Evolutionary conservation across 2,888 invertebrate genomes (phyloP), one percentile per base, ranked within the genome.

Genomic region (Ditula angustiorana): DNA sequence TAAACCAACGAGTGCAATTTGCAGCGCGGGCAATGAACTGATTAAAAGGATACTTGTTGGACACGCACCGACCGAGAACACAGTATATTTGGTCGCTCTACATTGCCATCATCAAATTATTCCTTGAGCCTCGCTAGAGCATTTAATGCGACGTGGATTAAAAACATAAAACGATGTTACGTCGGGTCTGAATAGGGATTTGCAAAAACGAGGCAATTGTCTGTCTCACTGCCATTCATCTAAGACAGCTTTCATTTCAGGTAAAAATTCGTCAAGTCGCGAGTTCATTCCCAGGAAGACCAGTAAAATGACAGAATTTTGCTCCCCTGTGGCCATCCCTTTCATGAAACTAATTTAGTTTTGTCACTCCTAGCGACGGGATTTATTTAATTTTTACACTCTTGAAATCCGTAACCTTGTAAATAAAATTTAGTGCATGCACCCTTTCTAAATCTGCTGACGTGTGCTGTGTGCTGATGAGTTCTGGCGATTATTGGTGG

Each of bases 11-110:
- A 62, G 49, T 62, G 37, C 56, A 56, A 57, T 62, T 62, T 50
- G 56, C 55, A 47, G 55, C 49, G 37, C 37, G 62, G 62, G 49
- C 62, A 62, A 62, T 49, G 62, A 56, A 47, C 61, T 28, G 47
- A 47, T 46, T 47, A 49, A 41, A 35, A 35, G 41, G 26, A 24
- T 23, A n/a, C 23, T 30, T 62, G 62, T 21, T 50, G 19, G 10
- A 41, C 41, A 19, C 10, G 19, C 19, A 41, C 41, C 7, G 19
- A 41, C 10, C 19, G 19, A 41, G 8, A 41, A 41, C 2, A 4
- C 19, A 41, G 19, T 19, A 19, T 19, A 8, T 19, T 41, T 41
- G 10, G 41, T 41, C n/a, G n/a, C n/a, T 16, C 35, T 16, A 37
- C 7, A 16, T 37, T 37, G 2, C 13, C 35, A 37, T 16, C 35